Percentiles rank a stretch among this genome's conserved stretches.
Conservation (phyloP, 2,888 invertebrate species). For the Cyrtodaria siliqua region DNA sequence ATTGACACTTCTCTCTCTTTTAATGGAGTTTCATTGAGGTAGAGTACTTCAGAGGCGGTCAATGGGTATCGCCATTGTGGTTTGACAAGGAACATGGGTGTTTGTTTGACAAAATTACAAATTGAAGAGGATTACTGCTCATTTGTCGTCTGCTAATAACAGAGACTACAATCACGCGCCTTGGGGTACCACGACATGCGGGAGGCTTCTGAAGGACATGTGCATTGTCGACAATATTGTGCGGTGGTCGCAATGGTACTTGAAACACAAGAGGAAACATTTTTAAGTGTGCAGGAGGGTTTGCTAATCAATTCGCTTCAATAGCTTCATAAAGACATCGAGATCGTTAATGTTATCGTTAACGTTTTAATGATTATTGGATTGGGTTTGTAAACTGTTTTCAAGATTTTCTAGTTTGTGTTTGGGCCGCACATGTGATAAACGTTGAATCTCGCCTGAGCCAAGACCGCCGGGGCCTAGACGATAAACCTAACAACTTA, state of each 20-base stretch:
- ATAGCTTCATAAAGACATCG: too few species aligned
- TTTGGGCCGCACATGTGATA: too few species aligned
- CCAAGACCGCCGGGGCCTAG: too few species aligned
- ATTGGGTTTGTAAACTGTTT: too few species aligned
- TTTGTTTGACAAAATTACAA: slow-evolving; percentile 49
- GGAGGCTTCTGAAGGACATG: slow-evolving; percentile 24
- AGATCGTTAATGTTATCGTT: too few species aligned
- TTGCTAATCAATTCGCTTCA: too few species aligned
- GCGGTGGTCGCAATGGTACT: slow-evolving; percentile 6
- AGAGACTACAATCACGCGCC: slow-evolving; percentile 31
- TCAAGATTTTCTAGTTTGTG: too few species aligned
- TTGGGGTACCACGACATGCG: slow-evolving; percentile 19
- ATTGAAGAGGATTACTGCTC: slow-evolving; percentile 57
- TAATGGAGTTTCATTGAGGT: slow-evolving; percentile 41
- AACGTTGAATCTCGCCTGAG: too few species aligned
- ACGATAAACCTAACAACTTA: too few species aligned
- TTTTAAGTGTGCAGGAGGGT: not conserved
- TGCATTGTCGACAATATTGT: slow-evolving; percentile 24
- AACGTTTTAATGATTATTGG: too few species aligned
- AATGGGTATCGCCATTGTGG: slow-evolving; percentile 20
- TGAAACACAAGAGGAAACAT: slow-evolving; percentile 3
- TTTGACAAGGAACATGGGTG: slow-evolving; percentile 31
- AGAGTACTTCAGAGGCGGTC: slow-evolving; percentile 31
- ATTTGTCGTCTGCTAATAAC: slow-evolving; percentile 51
- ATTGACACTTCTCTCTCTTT: slow-evolving; percentile 31